Percentiles rank a stretch among this genome's conserved stretches.
Conservation (phyloP, 2,113 vertebrate genomes). For the Ahaetulla prasina region DNA sequence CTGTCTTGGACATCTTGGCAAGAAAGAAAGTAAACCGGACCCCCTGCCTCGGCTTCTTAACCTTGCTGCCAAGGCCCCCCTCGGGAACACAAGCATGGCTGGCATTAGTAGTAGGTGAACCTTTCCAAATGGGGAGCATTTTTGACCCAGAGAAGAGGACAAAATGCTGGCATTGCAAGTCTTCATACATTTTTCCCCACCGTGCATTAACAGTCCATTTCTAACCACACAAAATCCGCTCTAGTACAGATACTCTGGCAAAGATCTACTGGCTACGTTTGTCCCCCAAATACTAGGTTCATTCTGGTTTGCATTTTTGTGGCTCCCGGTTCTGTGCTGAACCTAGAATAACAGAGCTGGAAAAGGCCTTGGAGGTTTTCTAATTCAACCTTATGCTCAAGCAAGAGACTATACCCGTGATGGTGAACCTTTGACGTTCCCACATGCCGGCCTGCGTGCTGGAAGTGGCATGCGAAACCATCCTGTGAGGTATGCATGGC, state of each 20-base stretch:
- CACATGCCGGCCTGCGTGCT: too few species aligned
- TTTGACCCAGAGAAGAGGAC: neutral
- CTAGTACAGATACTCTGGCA: neutral
- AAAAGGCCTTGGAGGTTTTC: neutral
- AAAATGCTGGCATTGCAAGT: neutral
- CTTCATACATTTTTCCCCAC: neutral
- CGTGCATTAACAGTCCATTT: neutral
- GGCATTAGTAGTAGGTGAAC: neutral
- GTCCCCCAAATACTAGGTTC: neutral
- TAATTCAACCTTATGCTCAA: neutral
- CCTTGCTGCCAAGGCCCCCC: neutral
- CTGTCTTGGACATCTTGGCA: too few species aligned
- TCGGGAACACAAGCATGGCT: too few species aligned
- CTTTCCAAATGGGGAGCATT: neutral
- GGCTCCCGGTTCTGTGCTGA: neutral
- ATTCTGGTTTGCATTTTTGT: neutral
- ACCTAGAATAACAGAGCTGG: neutral
- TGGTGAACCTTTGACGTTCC: too few species aligned
- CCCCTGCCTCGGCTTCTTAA: neutral
- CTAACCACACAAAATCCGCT: neutral
- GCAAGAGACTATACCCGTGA: too few species aligned
- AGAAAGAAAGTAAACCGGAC: neutral
- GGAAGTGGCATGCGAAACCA: too few species aligned
- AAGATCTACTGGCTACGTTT: neutral
- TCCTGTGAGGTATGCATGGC: too few species aligned